A percentile compares a stretch with the other conserved stretches of the same genome.
These are phyloP conservation scores for Orchesellides sinensis DNA, from an alignment of 2,888 invertebrate species.

Conservation along the genomic window DNA sequence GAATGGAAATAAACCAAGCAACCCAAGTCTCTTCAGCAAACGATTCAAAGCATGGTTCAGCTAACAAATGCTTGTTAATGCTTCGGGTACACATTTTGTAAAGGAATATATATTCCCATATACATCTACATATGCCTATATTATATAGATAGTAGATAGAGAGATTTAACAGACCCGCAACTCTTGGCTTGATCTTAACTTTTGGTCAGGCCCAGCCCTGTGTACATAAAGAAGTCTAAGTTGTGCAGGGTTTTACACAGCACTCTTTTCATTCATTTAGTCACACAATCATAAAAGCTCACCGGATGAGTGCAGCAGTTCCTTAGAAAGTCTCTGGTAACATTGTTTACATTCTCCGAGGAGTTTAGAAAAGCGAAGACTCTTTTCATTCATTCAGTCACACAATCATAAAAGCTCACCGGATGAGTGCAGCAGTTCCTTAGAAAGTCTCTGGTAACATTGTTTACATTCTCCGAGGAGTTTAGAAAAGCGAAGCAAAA, in stretches of 20 bases:
- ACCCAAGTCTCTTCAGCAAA: slow-evolving; percentile 49
- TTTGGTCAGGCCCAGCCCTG: slow-evolving; percentile 44
- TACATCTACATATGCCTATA: neutral
- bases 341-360: slow-evolving; percentile 49
- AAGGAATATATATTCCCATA: neutral
- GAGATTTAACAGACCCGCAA: slow-evolving; percentile 38
- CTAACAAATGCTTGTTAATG: slow-evolving; percentile 60
- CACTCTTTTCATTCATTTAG: slow-evolving; percentile 47
- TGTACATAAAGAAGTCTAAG: slow-evolving; percentile 40
- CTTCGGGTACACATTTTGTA: slow-evolving; percentile 40
- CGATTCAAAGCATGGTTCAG: slow-evolving; percentile 45
- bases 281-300: slow-evolving; percentile 41
- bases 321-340: slow-evolving; percentile 26
- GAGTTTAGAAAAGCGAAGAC: neutral
- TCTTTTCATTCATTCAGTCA: slow-evolving; percentile 47
- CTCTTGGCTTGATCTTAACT: slow-evolving; percentile 9
- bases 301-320: slow-evolving; percentile 31
- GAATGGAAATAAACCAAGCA: slow-evolving; percentile 3
- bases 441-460: slow-evolving; percentile 36
- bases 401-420: slow-evolving; percentile 40
- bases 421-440: slow-evolving; percentile 25
- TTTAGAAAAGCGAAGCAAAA: slow-evolving; percentile 1
- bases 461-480: slow-evolving; percentile 41
- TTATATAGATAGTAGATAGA: slow-evolving; percentile 2
- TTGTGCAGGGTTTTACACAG: too few species aligned